A percentile compares a stretch with the other conserved stretches of the same genome.
Evolutionary conservation across 2,113 vertebrate genomes (phyloP).

Genomic region (Lanius ludovicianus): DNA sequence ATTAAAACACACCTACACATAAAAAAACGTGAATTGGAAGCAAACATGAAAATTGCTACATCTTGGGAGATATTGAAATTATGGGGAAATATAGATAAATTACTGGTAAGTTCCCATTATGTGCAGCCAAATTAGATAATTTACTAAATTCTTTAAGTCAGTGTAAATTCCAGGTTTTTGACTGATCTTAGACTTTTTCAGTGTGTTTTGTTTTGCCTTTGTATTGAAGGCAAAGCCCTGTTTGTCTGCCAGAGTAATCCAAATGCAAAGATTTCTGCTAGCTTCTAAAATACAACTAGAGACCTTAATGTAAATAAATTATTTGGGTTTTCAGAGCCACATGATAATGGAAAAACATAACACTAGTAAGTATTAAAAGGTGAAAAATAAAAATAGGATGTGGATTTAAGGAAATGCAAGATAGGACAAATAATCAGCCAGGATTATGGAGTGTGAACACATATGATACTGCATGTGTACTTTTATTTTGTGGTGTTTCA

Average conservation of each 20-base stretch:
- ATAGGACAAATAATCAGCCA: neutral
- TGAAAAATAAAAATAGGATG: neutral
- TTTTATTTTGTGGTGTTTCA: slow-evolving; percentile 2
- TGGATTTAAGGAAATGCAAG: neutral
- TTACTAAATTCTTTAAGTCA: neutral
- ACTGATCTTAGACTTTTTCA: neutral
- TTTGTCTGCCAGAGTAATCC: neutral
- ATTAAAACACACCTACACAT: slow-evolving; percentile 61
- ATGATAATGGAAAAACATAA: neutral
- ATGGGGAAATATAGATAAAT: neutral
- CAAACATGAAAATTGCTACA: slow-evolving; percentile 48
- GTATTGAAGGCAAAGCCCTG: neutral
- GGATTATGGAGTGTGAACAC: neutral
- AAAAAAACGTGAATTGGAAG: slow-evolving; percentile 10
- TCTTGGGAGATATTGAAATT: neutral
- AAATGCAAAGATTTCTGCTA: neutral
- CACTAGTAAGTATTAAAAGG: neutral
- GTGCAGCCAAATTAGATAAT: neutral
- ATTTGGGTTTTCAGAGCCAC: neutral
- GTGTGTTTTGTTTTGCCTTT: neutral
- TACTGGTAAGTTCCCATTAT: neutral
- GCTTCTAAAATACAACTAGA: neutral
- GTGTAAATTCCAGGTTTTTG: neutral
- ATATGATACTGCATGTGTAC: neutral
- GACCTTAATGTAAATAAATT: neutral